Conservation (phyloP, 1,140 invertebrate genomes). For the Lethrus apterus region DNA sequence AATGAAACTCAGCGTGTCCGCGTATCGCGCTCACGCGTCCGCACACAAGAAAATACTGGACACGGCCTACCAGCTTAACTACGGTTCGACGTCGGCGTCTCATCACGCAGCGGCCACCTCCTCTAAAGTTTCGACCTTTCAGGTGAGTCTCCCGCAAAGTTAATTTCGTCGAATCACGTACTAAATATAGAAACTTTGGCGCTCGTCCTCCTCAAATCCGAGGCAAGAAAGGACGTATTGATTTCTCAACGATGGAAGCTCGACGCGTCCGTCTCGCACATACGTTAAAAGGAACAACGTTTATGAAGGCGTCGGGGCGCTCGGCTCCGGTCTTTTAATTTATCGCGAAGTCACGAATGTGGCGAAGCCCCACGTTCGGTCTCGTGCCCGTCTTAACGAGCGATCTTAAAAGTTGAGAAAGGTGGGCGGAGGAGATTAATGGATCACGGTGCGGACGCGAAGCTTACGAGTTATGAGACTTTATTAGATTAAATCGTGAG, state of each 20-base stretch:
- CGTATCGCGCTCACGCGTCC: constrained; percentile 73
- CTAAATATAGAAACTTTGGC: too few relatives aligned
- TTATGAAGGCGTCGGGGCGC: too few relatives aligned
- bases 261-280: not conserved
- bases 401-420: too few relatives aligned
- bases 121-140: constrained; percentile 28
- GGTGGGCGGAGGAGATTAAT: too few relatives aligned
- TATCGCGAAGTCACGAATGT: too few relatives aligned
- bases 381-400: too few relatives aligned
- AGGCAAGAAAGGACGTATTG: not conserved
- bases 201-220: constrained; percentile 11
- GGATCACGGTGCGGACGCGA: too few relatives aligned
- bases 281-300: too few relatives aligned
- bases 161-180: constrained; percentile 5
- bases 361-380: too few relatives aligned
- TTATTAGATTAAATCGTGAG: too few relatives aligned
- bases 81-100: constrained; percentile 66
- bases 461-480: too few relatives aligned
- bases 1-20: constrained; percentile 78
- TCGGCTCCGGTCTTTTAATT: too few relatives aligned
- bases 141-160: constrained; percentile 25
- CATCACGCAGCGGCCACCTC: constrained; percentile 41
- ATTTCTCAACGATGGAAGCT: not conserved
- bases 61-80: constrained; percentile 66
- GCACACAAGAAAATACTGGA: constrained; percentile 76